A percentile compares a stretch with the other conserved stretches of the same genome.
Conservation (phyloP, 2,797 vertebrate genomes). For the Muscicapa striata region DNA sequence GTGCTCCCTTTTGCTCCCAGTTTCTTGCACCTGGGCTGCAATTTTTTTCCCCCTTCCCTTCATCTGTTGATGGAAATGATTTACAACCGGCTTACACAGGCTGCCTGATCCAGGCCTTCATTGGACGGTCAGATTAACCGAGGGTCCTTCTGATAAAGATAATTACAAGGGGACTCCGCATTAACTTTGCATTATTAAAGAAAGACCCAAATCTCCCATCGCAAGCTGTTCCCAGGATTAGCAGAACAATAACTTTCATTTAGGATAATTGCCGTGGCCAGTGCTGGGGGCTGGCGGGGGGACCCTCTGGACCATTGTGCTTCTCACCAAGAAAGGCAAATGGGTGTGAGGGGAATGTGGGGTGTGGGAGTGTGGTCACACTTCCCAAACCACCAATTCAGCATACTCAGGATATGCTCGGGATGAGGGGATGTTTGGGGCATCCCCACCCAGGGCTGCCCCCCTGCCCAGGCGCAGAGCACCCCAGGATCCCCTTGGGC, state of each 20-base stretch:
- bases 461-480: background rate
- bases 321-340: background rate
- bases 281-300: conserved; percentile 8
- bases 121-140: conserved; percentile 77
- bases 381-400: background rate
- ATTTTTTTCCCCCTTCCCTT: conserved; percentile 48
- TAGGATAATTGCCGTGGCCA: conserved; percentile 77
- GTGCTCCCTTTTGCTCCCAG: conserved; percentile 31
- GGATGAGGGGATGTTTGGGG: background rate
- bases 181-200: conserved; percentile 83
- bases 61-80: conserved; percentile 75
- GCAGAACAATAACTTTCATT: conserved; percentile 84
- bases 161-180: conserved; percentile 80
- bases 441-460: background rate
- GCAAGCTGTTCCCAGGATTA: conserved; percentile 83
- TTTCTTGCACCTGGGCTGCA: conserved; percentile 72
- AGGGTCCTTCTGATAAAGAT: conserved; percentile 80
- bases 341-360: accelerated
- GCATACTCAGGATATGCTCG: accelerated
- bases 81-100: conserved; percentile 72
- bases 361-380: background rate
- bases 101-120: conserved; percentile 61
- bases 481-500: background rate
- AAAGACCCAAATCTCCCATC: conserved; percentile 80
- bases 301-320: background rate